These are phyloP conservation scores for Eriocheir sinensis DNA, from an alignment of 1,140 invertebrate species.

Conservation along the genomic window DNA sequence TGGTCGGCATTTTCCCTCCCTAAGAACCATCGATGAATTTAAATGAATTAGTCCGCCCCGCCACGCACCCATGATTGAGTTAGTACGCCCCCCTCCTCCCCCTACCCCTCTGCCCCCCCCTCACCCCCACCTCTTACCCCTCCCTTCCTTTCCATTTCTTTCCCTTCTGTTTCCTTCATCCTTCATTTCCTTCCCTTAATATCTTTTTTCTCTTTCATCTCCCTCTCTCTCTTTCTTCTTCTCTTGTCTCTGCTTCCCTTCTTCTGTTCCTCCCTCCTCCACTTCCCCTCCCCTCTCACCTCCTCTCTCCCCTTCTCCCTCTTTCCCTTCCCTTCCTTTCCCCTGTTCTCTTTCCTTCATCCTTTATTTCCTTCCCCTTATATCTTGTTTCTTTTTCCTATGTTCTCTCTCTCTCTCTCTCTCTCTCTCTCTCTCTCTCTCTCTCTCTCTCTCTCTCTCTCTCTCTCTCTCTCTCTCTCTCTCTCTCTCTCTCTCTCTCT, in stretches of 20 bases:
- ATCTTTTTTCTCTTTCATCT: background rate
- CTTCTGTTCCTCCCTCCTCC: background rate
- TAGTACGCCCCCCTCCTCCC: background rate
- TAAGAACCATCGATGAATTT: conserved; percentile 69
- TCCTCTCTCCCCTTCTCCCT: background rate
- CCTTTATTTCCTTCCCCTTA: background rate
- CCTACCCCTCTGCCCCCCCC: too few species aligned
- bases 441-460: background rate
- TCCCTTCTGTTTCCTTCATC: background rate
- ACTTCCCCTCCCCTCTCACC: background rate
- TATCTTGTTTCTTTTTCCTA: background rate
- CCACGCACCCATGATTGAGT: conserved; percentile 55
- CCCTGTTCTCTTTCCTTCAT: background rate
- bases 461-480: background rate
- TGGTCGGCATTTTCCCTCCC: conserved; percentile 67
- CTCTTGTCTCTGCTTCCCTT: background rate
- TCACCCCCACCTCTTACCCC: too few species aligned
- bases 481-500: background rate
- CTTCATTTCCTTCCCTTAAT: background rate
- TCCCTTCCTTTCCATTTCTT: too few species aligned
- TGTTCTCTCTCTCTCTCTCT: background rate
- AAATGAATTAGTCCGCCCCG: conserved; percentile 61
- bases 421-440: background rate
- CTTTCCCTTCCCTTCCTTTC: background rate
- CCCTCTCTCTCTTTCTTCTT: too few species aligned